Evolutionary conservation across 2,113 vertebrate species (phyloP), one percentile per base, ranked within the genome.

Genomic region (Gopherus evgoodei): DNA sequence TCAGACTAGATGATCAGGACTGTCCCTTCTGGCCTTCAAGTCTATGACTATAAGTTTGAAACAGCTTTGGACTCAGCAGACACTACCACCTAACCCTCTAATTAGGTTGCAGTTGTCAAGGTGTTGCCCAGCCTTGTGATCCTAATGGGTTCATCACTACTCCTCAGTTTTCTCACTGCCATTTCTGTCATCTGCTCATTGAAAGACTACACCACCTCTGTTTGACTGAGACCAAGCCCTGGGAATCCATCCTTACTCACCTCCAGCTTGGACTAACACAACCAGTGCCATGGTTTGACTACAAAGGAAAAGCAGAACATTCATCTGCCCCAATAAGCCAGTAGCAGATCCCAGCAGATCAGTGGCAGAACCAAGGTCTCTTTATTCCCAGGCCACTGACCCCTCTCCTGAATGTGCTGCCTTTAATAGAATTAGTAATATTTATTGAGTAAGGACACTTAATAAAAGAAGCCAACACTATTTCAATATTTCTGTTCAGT

Each of bases 371-470:
- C 85, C 31, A 0, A 0, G 88, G 90, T 87, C 95, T 94, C 91
- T 93, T 96, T 16, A 83, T 95, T 84, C 82, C 79, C 84, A 50
- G 79, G 83, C 92, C 59, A 50, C 93, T 95, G 92, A 86, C 88
- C 91, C 50, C 92, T 96, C 93, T 91, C 79, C 93, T 6, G 1
- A 54, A 80, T 19, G 49, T 22, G 52, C 54, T 91, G 86, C 92
- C 95, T 97, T 95, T 92, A 96, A 95, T 94, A 95, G 89, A 83
- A 95, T 92, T 92, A 89, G 92, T 69, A 93, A 59, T 86, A 83
- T 96, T 94, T 94, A 92, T 96, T 92, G 94, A 0, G 44, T 75
- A 50, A 54, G 85, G 53, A 38, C 56, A 93, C 75, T 93, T 96
- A 93, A 86, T 96, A 92, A 86, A 95, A 88, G 47, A 82, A 24